Base-by-base conservation (phyloP, 2,888 invertebrate species). In the Polymixis flavicincta region DNA sequence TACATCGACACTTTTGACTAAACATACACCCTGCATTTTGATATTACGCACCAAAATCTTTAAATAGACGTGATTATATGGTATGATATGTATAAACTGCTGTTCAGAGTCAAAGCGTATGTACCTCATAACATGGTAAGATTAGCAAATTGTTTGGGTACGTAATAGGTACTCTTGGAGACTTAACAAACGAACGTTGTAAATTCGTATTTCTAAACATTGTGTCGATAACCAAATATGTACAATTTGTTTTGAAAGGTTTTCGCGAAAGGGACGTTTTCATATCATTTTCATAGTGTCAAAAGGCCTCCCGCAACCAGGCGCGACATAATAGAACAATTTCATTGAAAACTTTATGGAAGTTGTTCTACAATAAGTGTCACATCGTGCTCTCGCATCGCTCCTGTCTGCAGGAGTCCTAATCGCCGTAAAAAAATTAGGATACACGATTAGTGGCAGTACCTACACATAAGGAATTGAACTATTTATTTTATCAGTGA, bases 31-130 rank as follows among this genome's bases (percentile, higher is more conserved):
- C 9, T 60, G 32, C 1, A 28, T 25, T 66, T 65, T 9, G n/a
- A 37, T 65, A 77, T 82, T 76, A 66, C 60, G 60, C 65, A 48
- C 7, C 25, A 22, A 25, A 17, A 45, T 32, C 52, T 76, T 9
- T 25, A 82, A 60, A 70, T 64, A 67, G 14, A 45, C 4, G 25
- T 70, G 52, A 54, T 63, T 61, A 22, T 54, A 22, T 42, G n/a
- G 28, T 48, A 50, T 78, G 45, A 45, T 45, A 37, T 37, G 37
- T 37, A 37, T 37, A 37, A 37, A n/a, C 19, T n/a, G 59, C 52
- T 65, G 32, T 19, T 50, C 17, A 54, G 0, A 55, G 32, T 55
- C 32, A 14, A 50, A 22, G 9, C 14, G 14, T 28, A 73, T 28
- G 13, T 59, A 42, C 37, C 37, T 54, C 28, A 50, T n/a, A 60